A percentile compares a stretch with the other conserved stretches of the same genome.
phyloP scores from a whole-genome alignment of 2,113 vertebrate species.

The Leucoraja erinaceus region DNA sequence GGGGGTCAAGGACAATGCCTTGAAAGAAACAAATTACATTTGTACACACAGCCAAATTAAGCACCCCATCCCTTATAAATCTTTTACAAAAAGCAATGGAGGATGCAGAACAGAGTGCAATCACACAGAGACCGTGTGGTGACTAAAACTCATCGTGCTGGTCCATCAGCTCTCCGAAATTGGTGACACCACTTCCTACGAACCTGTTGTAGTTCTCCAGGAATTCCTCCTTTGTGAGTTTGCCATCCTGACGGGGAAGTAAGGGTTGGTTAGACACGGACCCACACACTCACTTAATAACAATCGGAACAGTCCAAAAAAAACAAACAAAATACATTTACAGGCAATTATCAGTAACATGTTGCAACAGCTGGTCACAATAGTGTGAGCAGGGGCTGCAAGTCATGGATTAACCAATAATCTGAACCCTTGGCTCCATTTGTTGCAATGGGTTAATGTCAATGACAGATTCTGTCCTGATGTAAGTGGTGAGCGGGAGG shows the following conservation, averaged over 20 bases:
- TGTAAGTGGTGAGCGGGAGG: background rate
- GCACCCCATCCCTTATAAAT: background rate
- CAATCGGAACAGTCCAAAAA: background rate
- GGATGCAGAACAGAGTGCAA: background rate
- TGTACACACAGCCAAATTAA: background rate
- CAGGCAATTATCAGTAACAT: background rate
- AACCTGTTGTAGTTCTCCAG: constrained; percentile 52
- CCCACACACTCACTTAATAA: background rate
- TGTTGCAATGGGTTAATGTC: background rate
- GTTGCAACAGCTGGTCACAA: background rate
- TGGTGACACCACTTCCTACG: constrained; percentile 58
- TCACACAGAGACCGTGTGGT: background rate
- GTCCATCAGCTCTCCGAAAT: constrained; percentile 56
- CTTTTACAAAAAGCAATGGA: background rate
- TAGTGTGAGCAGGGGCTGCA: background rate
- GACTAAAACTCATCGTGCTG: constrained; percentile 46
- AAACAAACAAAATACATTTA: background rate
- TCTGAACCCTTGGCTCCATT: background rate
- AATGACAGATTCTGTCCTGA: background rate
- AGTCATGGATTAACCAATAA: background rate
- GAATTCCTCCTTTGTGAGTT: constrained; percentile 53
- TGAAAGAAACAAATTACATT: background rate
- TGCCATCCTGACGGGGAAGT: constrained; percentile 53
- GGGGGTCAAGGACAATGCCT: background rate
- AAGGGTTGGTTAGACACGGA: background rate